Percentiles rank a stretch among this genome's conserved stretches.
Conservation (phyloP, 2,797 vertebrate species). For the Pangasius macronema region DNA sequence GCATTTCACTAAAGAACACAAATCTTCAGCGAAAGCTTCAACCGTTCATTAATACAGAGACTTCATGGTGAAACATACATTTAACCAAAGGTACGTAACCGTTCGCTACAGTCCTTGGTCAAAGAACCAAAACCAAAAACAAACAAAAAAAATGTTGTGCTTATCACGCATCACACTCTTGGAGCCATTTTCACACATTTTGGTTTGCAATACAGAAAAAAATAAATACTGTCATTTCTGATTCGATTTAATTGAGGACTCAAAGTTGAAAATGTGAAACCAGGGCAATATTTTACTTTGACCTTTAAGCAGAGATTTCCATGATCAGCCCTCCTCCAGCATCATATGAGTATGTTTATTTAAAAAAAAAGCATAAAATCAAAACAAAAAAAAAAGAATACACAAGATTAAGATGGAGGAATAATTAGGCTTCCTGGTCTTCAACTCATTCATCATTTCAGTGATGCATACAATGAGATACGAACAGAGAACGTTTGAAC, state of each 20-base stretch:
- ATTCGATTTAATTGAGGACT: neutral
- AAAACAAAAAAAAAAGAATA: no score
- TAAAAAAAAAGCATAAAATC: neutral
- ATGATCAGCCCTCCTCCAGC: neutral
- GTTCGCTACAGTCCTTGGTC: constrained; percentile 32
- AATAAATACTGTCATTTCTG: constrained; percentile 34
- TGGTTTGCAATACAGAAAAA: constrained; percentile 39
- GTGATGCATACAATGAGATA: neutral
- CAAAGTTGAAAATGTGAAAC: constrained; percentile 7
- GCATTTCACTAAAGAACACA: neutral
- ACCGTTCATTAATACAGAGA: constrained; percentile 25
- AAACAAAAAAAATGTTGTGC: constrained; percentile 40
- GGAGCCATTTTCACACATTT: neutral
- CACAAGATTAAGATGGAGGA: neutral
- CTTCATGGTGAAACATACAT: constrained; percentile 6
- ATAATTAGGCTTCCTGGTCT: neutral
- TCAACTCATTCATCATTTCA: neutral
- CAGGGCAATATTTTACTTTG: neutral
- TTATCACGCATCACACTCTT: constrained; percentile 34
- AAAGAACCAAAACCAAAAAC: neutral
- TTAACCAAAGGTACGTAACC: constrained; percentile 16
- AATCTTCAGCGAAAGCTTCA: constrained; percentile 13
- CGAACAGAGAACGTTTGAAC: neutral
- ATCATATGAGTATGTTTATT: neutral
- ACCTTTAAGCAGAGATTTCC: neutral